Conservation (phyloP, 1,140 invertebrate species). For the Drosophila busckii region DNA sequence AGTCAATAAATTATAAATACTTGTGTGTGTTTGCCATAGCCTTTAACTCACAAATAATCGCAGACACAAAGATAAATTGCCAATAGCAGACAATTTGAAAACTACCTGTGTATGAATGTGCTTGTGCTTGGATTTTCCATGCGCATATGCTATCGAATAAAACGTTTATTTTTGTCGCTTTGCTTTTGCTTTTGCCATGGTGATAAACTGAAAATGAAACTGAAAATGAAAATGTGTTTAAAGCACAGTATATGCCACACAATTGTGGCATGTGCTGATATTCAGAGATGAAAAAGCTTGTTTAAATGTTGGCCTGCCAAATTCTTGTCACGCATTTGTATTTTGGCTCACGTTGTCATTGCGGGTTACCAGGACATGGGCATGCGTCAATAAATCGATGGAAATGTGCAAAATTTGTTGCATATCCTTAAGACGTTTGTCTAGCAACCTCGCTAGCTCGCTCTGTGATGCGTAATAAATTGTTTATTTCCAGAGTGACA, state of each 20-base stretch:
- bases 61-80: slow-evolving; percentile 44
- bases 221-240: background rate
- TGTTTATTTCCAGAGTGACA: too few species aligned
- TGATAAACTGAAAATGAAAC: too few species aligned
- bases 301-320: background rate
- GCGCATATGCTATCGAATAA: background rate
- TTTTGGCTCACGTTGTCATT: background rate
- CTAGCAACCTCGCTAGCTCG: too few species aligned
- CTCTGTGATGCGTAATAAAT: too few species aligned
- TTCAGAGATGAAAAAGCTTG: too few species aligned
- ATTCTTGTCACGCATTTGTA: background rate
- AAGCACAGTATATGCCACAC: too few species aligned
- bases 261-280: too few species aligned
- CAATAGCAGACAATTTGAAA: slow-evolving; percentile 46
- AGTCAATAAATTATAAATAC: background rate
- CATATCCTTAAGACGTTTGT: background rate
- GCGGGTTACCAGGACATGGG: background rate
- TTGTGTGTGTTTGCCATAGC: too few species aligned
- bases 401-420: background rate
- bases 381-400: slow-evolving; percentile 3
- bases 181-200: background rate
- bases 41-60: too few species aligned
- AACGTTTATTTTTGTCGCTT: slow-evolving; percentile 1
- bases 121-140: background rate
- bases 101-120: slow-evolving; percentile 34